A percentile compares a stretch with the other conserved stretches of the same genome.
Evolutionary conservation across 2,797 vertebrate genomes (phyloP).

Genomic region (Liparis tanakae): DNA sequence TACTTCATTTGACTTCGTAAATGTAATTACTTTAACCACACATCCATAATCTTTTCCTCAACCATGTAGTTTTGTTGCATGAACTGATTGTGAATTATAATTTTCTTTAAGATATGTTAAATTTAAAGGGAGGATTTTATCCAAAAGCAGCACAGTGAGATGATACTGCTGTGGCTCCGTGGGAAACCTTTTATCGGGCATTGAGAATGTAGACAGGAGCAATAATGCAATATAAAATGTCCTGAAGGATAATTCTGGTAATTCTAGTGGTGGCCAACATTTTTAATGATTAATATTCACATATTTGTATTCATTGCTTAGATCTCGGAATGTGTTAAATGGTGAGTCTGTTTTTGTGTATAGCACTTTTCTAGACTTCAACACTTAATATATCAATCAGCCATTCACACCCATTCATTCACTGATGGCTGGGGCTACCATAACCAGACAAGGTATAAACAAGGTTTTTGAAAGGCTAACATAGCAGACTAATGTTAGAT

Average conservation of each 20-base stretch:
- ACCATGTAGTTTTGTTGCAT: not conserved
- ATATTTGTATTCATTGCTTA: not conserved
- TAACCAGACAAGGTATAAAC: no score
- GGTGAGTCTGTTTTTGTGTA: no score
- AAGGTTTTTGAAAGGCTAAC: no score
- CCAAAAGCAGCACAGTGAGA: slow-evolving; percentile 7
- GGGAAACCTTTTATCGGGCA: slow-evolving; percentile 4
- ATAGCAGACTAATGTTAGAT: no score
- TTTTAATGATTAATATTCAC: not conserved
- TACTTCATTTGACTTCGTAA: not conserved
- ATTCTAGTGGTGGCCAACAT: not conserved
- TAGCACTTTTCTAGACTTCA: not conserved
- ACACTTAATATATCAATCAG: no score
- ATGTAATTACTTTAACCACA: not conserved
- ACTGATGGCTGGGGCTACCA: no score
- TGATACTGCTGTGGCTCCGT: slow-evolving; percentile 6
- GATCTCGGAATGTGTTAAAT: not conserved
- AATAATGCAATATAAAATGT: slow-evolving; percentile 11
- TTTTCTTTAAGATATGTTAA: no score
- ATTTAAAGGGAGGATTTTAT: slow-evolving; percentile 13
- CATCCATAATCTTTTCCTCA: no score
- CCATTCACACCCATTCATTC: no score
- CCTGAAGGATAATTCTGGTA: not conserved
- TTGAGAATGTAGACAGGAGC: not conserved
- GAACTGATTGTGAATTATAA: not conserved